Evolutionary conservation across 2,888 invertebrate species (phyloP), one percentile per base, ranked within the genome.

Genomic region (Taphrorychus bicolor): DNA sequence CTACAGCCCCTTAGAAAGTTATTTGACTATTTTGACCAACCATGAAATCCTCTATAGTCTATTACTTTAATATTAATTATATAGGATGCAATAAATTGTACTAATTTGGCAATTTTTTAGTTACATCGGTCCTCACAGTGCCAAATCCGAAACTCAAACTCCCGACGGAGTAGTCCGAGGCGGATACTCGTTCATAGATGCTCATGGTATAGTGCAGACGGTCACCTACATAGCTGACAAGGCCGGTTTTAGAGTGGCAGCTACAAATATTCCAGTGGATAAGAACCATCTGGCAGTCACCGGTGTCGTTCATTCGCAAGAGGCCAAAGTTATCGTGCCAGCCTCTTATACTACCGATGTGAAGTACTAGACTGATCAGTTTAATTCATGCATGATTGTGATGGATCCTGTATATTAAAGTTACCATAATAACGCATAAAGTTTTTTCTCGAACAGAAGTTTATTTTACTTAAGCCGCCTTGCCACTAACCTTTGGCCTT

Each of bases 121-220:
- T 16, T 70, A 69, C 32, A 53, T 70, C n/a, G 73, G 87, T 71
- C 88, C 88, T 62, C 85, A 87, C 56, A 87, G 88, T 73, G 84
- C 89, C 71, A 89, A 89, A 77, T 84, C 86, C 21, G 90, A 90
- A 79, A 82, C 86, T 0, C 85, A 86, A 66, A 82, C 85, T 3
- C 82, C 85, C 63, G 87, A 88, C 75, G 89, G 89, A 11, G 84
- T 87, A 14, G 88, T 87, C 3, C 84, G 85, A 66, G 89, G 89
- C 53, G 87, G 87, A 48, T 91, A 90, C 77, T 88, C 89, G 41
- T 91, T 90, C 77, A 85, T 90, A 62, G 90, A 91, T 77, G 88
- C 87, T 14, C 84, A 88, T 76, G 89, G 89, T 1, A 82, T 87
- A 62, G 78, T 88, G 7, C 89, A 89, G 78, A 87, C 87, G 32